Conservation (phyloP, 1,140 invertebrate species). For the Cylas formicarius region DNA sequence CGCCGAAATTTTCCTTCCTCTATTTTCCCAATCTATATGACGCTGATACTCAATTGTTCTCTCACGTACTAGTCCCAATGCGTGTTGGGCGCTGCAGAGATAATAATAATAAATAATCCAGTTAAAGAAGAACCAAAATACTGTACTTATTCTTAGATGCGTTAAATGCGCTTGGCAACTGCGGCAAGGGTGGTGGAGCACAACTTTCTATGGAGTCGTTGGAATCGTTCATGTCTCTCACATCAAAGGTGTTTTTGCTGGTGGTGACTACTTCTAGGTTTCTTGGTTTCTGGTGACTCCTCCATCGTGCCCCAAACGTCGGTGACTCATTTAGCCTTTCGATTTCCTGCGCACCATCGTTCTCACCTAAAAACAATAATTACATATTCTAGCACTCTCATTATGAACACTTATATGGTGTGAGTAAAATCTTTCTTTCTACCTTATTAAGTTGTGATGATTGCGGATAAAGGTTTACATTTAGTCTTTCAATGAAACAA, state of each 20-base stretch:
- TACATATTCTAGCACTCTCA: neutral
- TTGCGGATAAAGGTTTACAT: no score
- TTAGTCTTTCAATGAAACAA: no score
- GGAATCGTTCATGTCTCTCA: constrained; percentile 52
- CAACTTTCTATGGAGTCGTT: constrained; percentile 43
- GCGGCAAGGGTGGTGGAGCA: constrained; percentile 46
- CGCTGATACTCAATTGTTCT: constrained; percentile 48
- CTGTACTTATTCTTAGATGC: constrained; percentile 17
- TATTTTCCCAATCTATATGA: constrained; percentile 30
- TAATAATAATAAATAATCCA: constrained; percentile 1
- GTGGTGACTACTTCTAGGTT: constrained; percentile 52
- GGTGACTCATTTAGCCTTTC: constrained; percentile 39
- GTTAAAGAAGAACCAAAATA: neutral
- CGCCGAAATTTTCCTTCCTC: constrained; percentile 41
- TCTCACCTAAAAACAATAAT: constrained; percentile 18
- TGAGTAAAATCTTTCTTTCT: no score
- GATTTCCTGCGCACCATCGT: constrained; percentile 18
- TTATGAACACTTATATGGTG: no score
- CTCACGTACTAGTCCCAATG: constrained; percentile 46
- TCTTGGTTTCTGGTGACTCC: constrained; percentile 42
- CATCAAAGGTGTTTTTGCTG: constrained; percentile 52
- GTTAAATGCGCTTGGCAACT: constrained; percentile 40
- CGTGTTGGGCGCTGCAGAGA: constrained; percentile 20
- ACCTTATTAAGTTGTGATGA: no score
- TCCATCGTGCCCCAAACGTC: constrained; percentile 36